These are phyloP conservation scores for Albula glossodonta DNA, from an alignment of 2,113 vertebrate species.

Conservation along the genomic window DNA sequence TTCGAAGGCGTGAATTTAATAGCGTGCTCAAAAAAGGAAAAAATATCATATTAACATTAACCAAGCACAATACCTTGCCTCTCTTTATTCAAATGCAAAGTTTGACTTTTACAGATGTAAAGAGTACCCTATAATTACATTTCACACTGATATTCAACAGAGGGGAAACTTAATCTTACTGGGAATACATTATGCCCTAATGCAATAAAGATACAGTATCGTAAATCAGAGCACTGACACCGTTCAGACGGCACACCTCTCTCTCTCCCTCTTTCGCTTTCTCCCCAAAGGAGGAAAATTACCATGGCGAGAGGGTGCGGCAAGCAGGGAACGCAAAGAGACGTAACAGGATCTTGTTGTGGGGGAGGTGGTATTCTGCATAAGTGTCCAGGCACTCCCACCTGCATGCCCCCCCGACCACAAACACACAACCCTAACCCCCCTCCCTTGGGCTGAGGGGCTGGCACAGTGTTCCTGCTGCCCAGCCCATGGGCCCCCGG, in stretches of 20 bases:
- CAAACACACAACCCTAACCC: not conserved
- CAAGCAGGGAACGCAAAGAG: slow-evolving; percentile 43
- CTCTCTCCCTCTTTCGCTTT: slow-evolving; percentile 29
- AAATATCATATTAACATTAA: slow-evolving; percentile 30
- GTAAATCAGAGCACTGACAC: slow-evolving; percentile 57
- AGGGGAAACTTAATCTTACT: slow-evolving; percentile 55
- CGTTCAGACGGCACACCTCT: slow-evolving; percentile 26
- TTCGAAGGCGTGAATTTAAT: slow-evolving; percentile 3
- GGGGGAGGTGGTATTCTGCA: slow-evolving; percentile 54
- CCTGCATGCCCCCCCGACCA: slow-evolving; percentile 63
- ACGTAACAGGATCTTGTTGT: slow-evolving; percentile 53
- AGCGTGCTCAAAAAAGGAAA: not conserved
- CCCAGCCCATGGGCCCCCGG: slow-evolving; percentile 29
- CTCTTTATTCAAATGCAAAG: slow-evolving; percentile 36
- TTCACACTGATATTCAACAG: slow-evolving; percentile 45
- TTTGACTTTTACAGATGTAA: slow-evolving; percentile 49
- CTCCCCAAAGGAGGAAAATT: slow-evolving; percentile 6
- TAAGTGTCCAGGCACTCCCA: slow-evolving; percentile 65
- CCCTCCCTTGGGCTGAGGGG: not conserved
- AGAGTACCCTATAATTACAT: slow-evolving; percentile 59
- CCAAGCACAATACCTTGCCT: slow-evolving; percentile 30
- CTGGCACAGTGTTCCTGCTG: slow-evolving; percentile 31
- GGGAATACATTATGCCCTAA: slow-evolving; percentile 56
- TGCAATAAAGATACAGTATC: slow-evolving; percentile 53
- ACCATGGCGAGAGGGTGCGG: slow-evolving; percentile 13